Evolutionary conservation across 2,888 invertebrate species (phyloP), one percentile per base, ranked within the genome.

Genomic region (Helobdella robusta): DNA sequence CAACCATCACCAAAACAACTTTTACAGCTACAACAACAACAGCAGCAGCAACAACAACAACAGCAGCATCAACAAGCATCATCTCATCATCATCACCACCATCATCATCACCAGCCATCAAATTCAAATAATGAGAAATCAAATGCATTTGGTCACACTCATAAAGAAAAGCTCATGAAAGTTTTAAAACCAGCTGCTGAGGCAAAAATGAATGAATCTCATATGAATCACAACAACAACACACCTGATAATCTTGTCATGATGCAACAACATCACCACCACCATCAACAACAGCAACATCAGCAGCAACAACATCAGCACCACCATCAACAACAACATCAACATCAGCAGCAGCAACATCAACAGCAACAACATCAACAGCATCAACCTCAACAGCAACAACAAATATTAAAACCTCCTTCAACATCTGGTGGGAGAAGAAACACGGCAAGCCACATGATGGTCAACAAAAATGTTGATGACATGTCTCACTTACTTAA

Each of bases 381-480:
- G n/a, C n/a, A n/a, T n/a, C n/a, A n/a, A n/a, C n/a, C n/a, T n/a
- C n/a, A n/a, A n/a, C n/a, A n/a, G n/a, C n/a, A n/a, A n/a, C n/a
- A n/a, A n/a, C n/a, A n/a, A n/a, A n/a, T n/a, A n/a, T n/a, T n/a
- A n/a, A n/a, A n/a, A n/a, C n/a, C n/a, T n/a, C n/a, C n/a, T n/a
- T n/a, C n/a, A n/a, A n/a, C n/a, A n/a, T n/a, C n/a, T n/a, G n/a
- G n/a, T n/a, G n/a, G n/a, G n/a, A n/a, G n/a, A n/a, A n/a, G n/a
- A n/a, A n/a, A n/a, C n/a, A n/a, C n/a, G n/a, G n/a, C n/a, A n/a
- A n/a, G n/a, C n/a, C n/a, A n/a, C n/a, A n/a, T n/a, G n/a, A n/a
- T n/a, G n/a, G n/a, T n/a, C n/a, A n/a, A n/a, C 1, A 48, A 35
- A n/a, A 62, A 62, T n/a, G 50, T 62, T 44, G 62, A 62, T 44